Evolutionary conservation across 2,888 invertebrate species (phyloP).

Genomic region (Formica aserva): DNA sequence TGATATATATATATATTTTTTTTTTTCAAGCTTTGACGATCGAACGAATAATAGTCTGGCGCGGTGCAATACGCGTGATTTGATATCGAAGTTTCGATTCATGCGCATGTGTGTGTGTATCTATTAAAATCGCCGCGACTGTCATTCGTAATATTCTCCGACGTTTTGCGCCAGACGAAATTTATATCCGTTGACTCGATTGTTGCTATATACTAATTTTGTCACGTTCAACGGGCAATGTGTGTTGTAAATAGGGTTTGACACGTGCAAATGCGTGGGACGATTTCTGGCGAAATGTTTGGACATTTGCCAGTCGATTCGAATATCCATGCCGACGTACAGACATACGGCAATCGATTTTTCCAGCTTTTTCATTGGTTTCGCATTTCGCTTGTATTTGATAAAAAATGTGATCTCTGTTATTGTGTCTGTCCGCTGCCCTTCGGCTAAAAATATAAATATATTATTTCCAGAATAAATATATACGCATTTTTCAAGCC

Average conservation of each 20-base stretch:
- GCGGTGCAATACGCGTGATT: constrained; percentile 20
- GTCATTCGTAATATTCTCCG: constrained; percentile 53
- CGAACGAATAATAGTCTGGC: constrained; percentile 40
- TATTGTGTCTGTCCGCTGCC: not conserved
- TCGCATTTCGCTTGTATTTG: constrained; percentile 24
- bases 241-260: constrained; percentile 41
- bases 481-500: not conserved
- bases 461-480: not conserved
- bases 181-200: constrained; percentile 58
- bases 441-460: not conserved
- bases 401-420: not conserved
- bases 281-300: constrained; percentile 50
- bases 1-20: not conserved
- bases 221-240: constrained; percentile 38
- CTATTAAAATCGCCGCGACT: constrained; percentile 64
- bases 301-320: constrained; percentile 44
- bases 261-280: constrained; percentile 46
- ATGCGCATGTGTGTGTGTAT: not conserved
- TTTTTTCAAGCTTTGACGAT: constrained; percentile 3
- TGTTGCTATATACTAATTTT: constrained; percentile 34
- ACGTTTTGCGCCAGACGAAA: constrained; percentile 55
- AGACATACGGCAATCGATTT: constrained; percentile 33
- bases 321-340: constrained; percentile 14
- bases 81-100: constrained; percentile 6
- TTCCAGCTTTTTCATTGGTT: constrained; percentile 26